Percentiles rank a stretch among this genome's conserved stretches.
Conservation (phyloP, 2,888 invertebrate species). For the Tipula helvola region DNA sequence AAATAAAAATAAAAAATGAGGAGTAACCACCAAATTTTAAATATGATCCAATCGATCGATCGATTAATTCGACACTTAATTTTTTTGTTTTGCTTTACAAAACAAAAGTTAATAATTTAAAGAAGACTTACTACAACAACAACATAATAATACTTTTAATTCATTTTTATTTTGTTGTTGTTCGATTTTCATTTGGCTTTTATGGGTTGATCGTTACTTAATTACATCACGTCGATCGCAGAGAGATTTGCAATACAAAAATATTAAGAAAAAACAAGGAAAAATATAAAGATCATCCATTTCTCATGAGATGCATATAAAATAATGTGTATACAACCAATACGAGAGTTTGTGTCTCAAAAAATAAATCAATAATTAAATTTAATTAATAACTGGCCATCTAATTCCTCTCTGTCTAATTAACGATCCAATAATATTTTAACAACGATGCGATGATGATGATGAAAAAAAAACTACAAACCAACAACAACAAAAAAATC, state of each 20-base stretch:
- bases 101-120: background rate
- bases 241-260: background rate
- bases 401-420: background rate
- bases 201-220: background rate
- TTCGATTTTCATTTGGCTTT: background rate
- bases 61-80: background rate
- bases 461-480: background rate
- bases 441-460: background rate
- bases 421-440: background rate
- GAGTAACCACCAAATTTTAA: conserved; percentile 4
- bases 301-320: background rate
- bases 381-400: conserved; percentile 4
- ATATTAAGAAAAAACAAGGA: background rate
- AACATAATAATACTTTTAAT: background rate
- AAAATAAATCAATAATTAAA: background rate
- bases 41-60: background rate
- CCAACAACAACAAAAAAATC: background rate
- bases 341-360: background rate
- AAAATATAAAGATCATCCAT: background rate
- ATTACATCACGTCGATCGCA: background rate
- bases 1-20: background rate
- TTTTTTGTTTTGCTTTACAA: background rate
- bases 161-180: background rate
- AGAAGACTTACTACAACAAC: background rate
- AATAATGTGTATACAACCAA: too few species aligned